phyloP scores from a whole-genome alignment of 1,140 invertebrate species.

The Meteorus sp. region DNA sequence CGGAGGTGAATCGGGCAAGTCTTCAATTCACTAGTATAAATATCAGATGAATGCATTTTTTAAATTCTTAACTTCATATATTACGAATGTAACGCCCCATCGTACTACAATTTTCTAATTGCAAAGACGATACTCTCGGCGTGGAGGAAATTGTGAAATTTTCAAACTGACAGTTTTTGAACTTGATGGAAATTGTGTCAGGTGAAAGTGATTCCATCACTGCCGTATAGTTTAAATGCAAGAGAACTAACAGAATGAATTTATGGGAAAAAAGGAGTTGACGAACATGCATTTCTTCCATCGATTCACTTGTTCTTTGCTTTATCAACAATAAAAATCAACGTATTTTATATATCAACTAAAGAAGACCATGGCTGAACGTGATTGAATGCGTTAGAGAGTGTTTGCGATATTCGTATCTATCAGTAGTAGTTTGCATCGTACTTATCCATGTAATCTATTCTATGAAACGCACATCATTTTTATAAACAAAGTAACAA shows the following conservation, averaged over 20 bases:
- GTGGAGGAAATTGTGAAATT: no score
- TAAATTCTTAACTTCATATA: no score
- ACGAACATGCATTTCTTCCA: not conserved
- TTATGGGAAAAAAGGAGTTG: not conserved
- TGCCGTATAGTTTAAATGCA: not conserved
- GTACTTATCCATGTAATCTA: constrained; percentile 4
- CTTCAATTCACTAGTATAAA: no score
- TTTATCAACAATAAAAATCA: not conserved
- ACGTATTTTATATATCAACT: constrained; percentile 12
- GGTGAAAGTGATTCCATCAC: constrained; percentile 2
- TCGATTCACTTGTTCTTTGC: constrained; percentile 1
- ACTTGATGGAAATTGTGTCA: no score
- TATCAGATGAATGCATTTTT: no score
- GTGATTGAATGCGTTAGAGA: not conserved
- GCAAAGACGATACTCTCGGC: no score
- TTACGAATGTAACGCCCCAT: no score
- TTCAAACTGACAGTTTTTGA: no score
- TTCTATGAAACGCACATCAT: constrained; percentile 11
- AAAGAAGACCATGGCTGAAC: not conserved
- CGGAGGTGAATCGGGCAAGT: no score
- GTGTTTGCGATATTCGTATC: not conserved
- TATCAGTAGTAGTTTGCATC: constrained; percentile 5
- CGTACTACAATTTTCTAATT: no score
- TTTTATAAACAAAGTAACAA: not conserved
- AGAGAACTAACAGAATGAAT: not conserved